Evolutionary conservation across 2,888 invertebrate genomes (phyloP).

Genomic region (Elysia crispata): DNA sequence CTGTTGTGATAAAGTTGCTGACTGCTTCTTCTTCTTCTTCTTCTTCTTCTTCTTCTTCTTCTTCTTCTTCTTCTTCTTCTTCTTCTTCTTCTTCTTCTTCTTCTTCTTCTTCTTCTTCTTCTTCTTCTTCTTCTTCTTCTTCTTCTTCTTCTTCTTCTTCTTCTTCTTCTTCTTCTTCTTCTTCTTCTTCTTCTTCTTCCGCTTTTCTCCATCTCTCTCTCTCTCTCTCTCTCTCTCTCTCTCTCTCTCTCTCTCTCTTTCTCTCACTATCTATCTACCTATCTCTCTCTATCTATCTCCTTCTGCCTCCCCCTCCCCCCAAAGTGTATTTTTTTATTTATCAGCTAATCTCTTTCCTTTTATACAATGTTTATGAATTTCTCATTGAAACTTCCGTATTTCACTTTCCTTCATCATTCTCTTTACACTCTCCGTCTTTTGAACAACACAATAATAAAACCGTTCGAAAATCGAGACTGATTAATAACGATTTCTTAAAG

Average conservation of each 20-base stretch:
- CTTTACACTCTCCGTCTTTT: too few species aligned
- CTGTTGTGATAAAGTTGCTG: too few species aligned
- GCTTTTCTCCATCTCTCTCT: constrained; percentile 13
- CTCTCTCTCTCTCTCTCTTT: constrained; percentile 31
- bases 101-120: not conserved
- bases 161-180: constrained; percentile 13
- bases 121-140: constrained; percentile 1
- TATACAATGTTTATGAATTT: not conserved
- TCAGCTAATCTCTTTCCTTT: constrained; percentile 1
- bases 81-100: not conserved
- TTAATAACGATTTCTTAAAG: too few species aligned
- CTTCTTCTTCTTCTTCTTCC: not conserved
- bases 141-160: constrained; percentile 4
- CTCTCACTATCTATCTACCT: constrained; percentile 21
- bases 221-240: constrained; percentile 30
- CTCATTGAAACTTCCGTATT: not conserved
- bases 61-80: constrained; percentile 5
- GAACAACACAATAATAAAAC: too few species aligned
- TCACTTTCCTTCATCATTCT: too few species aligned
- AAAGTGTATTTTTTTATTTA: constrained; percentile 15
- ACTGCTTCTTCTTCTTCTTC: constrained; percentile 20
- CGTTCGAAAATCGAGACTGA: too few species aligned
- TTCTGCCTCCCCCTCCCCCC: too few species aligned
- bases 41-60: constrained; percentile 16
- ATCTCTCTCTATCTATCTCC: constrained; percentile 19